Evolutionary conservation across 2,113 vertebrate genomes (phyloP).

Genomic region (Pandion haliaetus): DNA sequence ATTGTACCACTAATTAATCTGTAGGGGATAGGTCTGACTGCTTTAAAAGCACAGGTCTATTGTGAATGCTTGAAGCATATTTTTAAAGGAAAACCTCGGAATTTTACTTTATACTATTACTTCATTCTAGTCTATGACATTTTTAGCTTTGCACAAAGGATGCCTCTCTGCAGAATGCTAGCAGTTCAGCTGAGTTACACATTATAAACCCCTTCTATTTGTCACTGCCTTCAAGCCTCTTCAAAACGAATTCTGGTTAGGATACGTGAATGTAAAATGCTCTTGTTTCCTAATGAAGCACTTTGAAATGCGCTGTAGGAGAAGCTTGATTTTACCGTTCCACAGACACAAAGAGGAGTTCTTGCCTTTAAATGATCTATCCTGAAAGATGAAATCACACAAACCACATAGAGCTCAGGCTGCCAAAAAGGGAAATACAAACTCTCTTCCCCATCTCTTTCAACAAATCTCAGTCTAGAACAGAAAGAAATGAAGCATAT

Average conservation of each 20-base stretch:
- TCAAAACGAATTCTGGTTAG: conserved; percentile 48
- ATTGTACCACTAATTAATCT: conserved; percentile 55
- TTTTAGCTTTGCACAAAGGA: conserved; percentile 56
- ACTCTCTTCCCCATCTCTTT: not conserved
- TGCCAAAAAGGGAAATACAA: conserved; percentile 38
- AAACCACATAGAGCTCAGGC: conserved; percentile 15
- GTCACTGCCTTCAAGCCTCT: conserved; percentile 52
- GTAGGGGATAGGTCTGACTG: conserved; percentile 41
- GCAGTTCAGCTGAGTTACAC: conserved; percentile 16
- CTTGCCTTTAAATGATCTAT: conserved; percentile 39
- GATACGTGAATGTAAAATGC: conserved; percentile 44
- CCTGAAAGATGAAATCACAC: conserved; percentile 31
- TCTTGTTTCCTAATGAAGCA: conserved; percentile 35
- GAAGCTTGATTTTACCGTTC: conserved; percentile 47
- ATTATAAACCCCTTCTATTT: conserved; percentile 52
- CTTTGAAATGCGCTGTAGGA: conserved; percentile 38
- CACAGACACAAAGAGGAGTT: conserved; percentile 42
- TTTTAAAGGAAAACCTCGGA: conserved; percentile 36
- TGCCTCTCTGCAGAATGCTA: conserved; percentile 3
- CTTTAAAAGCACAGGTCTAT: conserved; percentile 41
- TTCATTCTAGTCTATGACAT: conserved; percentile 34
- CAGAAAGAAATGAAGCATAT: not conserved
- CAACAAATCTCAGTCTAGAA: conserved; percentile 1
- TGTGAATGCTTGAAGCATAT: not conserved
- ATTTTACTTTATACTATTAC: conserved; percentile 34